Conservation (phyloP, 2,797 vertebrate species). For the Cuniculus paca region DNA sequence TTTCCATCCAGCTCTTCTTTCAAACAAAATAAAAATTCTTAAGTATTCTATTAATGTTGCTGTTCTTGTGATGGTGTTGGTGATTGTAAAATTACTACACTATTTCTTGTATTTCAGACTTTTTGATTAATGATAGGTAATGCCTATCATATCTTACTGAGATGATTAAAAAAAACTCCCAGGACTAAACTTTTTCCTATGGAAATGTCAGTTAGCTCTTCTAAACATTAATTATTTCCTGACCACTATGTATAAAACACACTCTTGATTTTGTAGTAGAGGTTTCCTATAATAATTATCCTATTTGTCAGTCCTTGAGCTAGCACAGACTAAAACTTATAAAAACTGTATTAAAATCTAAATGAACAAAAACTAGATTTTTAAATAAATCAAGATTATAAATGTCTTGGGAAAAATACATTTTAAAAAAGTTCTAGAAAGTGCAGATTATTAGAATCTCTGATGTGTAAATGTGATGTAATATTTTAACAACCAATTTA, state of each 20-base stretch:
- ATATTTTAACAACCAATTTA: not conserved
- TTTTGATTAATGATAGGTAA: not conserved
- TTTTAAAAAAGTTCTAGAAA: not conserved
- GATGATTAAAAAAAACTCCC: not conserved
- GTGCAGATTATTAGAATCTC: not conserved
- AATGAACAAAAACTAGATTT: constrained; percentile 5
- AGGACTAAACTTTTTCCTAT: not conserved
- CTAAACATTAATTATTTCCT: not conserved
- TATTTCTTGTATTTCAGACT: not conserved
- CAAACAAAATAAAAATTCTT: constrained; percentile 22
- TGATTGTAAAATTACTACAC: not conserved
- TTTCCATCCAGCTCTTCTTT: not conserved
- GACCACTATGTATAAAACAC: not conserved
- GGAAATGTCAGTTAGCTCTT: not conserved
- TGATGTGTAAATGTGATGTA: not conserved
- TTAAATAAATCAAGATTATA: constrained; percentile 1
- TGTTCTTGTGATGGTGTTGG: not conserved
- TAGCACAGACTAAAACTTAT: not conserved
- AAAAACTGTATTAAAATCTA: constrained; percentile 25
- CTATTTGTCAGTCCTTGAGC: not conserved
- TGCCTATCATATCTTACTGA: not conserved
- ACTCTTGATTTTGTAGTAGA: not conserved
- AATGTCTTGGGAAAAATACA: not conserved
- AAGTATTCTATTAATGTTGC: not conserved
- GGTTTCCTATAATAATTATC: not conserved